Base-by-base conservation (phyloP, 2,113 vertebrate species). In the Cochlearius cochlearius region DNA sequence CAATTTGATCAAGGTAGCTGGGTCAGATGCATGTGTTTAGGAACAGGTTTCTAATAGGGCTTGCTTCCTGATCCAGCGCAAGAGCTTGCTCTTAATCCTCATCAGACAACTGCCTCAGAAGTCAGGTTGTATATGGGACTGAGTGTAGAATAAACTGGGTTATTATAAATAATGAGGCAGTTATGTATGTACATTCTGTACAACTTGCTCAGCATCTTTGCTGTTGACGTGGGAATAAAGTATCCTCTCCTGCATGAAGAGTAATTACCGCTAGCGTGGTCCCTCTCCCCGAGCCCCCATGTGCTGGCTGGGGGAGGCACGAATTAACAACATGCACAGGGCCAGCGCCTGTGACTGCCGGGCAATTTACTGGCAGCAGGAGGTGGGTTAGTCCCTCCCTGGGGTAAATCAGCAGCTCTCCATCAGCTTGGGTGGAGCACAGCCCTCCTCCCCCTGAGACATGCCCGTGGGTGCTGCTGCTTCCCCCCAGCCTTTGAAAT, bases 91-190 rank as follows among this genome's bases (percentile, higher is more conserved):
- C 47, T 64, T 45, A 59, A 62, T 80, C 62, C 64, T 88, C 64
- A 52, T 59, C 52, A 2, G 12, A 63, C 86, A 60, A 45, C 36
- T 49, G 66, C 85, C 77, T 90, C 32, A 0, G 69, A 82, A 91
- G 78, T 84, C 9, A 67, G 39, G n/a, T 71, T 82, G 66, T 79
- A n/a, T 58, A 62, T 16, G 64, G 36, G 73, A 30, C 19, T 41
- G 72, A 76, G 59, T 3, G 9, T 29, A 34, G 60, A 83, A 68
- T 73, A 86, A 94, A 73, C 66, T 52, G 71, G 49, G 68, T 86
- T 83, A 20, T 94, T 90, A 80, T 80, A 76, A 95, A 86, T 80
- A 95, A 92, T 53, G 90, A 93, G 82, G 71, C 78, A 58, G 86
- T 88, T 88, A 38, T 45, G 62, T 81, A 41, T 74, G 72, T 71